Percentiles rank a stretch among this genome's conserved stretches.
These are phyloP conservation scores for Harlomillsia oculata DNA, from an alignment of 1,140 invertebrate genomes.

Conservation along the genomic window DNA sequence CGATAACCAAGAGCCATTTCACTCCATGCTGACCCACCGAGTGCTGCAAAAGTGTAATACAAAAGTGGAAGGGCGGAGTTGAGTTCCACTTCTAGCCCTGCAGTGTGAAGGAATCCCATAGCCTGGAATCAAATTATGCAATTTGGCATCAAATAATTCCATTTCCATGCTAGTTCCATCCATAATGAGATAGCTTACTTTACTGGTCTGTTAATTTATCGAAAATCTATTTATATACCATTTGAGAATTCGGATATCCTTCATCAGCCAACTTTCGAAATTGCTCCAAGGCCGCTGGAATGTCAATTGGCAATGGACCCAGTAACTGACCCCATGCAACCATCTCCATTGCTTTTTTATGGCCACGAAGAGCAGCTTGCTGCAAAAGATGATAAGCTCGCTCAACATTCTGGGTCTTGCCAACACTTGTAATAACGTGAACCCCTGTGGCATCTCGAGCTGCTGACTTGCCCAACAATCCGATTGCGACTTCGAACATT, in stretches of 20 bases:
- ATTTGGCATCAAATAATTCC: no score
- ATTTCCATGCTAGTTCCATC: no score
- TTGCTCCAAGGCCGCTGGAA: slow-evolving; percentile 60
- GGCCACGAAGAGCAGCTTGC: slow-evolving; percentile 65
- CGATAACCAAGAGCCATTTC: slow-evolving; percentile 90
- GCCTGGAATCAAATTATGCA: slow-evolving; percentile 53
- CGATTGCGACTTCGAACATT: slow-evolving; percentile 55
- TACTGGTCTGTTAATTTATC: slow-evolving; percentile 6
- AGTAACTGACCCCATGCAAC: slow-evolving; percentile 78
- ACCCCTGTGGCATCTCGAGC: slow-evolving; percentile 48
- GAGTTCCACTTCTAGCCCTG: slow-evolving; percentile 70
- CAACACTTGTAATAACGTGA: slow-evolving; percentile 26
- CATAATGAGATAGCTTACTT: no score
- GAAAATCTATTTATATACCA: slow-evolving; percentile 48
- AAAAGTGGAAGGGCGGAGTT: slow-evolving; percentile 80
- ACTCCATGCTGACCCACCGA: slow-evolving; percentile 79
- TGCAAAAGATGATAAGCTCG: slow-evolving; percentile 57
- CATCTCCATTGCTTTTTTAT: slow-evolving; percentile 66
- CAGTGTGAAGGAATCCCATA: slow-evolving; percentile 78
- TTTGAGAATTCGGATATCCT: slow-evolving; percentile 78
- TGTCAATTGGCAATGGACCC: slow-evolving; percentile 62
- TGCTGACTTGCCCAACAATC: slow-evolving; percentile 43
- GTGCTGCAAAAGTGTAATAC: slow-evolving; percentile 80
- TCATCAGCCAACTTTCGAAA: slow-evolving; percentile 65
- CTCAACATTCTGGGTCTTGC: slow-evolving; percentile 47